Percentiles rank a stretch among this genome's conserved stretches.
Evolutionary conservation across 2,113 vertebrate genomes (phyloP).

Genomic region (Mirounga angustirostris): DNA sequence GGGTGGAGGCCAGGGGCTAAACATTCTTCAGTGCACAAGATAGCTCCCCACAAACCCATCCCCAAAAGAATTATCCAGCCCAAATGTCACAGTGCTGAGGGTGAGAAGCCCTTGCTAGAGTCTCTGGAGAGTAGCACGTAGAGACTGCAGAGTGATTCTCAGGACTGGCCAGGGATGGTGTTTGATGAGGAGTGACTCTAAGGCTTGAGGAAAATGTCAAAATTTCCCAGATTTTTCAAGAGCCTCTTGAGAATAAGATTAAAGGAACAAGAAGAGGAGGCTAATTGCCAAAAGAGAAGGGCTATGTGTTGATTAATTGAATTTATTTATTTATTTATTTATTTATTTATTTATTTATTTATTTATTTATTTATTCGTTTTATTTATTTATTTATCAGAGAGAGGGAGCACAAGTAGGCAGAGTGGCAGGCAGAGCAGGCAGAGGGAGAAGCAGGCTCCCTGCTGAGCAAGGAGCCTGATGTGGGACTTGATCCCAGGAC

Average conservation of each 20-base stretch:
- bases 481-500: too few species aligned
- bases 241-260: not conserved
- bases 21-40: not conserved
- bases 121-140: not conserved
- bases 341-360: too few species aligned
- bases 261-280: not conserved
- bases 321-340: too few species aligned
- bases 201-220: constrained; percentile 26
- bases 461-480: too few species aligned
- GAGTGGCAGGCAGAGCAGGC: too few species aligned
- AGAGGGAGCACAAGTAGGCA: too few species aligned
- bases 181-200: not conserved
- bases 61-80: not conserved
- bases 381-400: too few species aligned
- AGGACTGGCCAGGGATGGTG: not conserved
- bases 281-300: not conserved
- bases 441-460: too few species aligned
- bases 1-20: not conserved
- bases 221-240: not conserved
- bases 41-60: not conserved
- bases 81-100: not conserved
- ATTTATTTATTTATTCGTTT: too few species aligned
- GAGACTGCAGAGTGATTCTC: not conserved
- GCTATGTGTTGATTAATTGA: too few species aligned
- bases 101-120: not conserved